phyloP scores from a whole-genome alignment of 2,797 vertebrate species.

The Varecia variegata region DNA sequence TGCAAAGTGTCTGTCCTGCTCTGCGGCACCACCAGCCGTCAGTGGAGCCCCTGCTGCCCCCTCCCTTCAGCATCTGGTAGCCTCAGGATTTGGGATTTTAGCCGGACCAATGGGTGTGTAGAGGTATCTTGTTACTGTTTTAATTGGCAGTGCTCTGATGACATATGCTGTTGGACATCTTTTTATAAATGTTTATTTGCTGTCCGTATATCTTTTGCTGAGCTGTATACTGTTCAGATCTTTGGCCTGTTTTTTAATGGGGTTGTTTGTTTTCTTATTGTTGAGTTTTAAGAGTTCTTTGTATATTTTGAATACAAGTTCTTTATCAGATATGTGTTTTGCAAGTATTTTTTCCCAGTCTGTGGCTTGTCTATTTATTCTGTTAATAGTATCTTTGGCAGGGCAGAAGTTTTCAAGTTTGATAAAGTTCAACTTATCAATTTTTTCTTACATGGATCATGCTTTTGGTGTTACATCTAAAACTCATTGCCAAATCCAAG shows the following conservation, averaged over 20 bases:
- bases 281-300: neutral
- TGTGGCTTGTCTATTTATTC: neutral
- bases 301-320: neutral
- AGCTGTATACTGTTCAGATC: neutral
- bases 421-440: neutral
- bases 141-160: too few species aligned
- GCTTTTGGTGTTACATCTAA: neutral
- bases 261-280: neutral
- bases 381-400: neutral
- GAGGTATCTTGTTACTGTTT: too few species aligned
- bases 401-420: neutral
- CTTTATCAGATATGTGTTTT: neutral
- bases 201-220: neutral
- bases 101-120: too few species aligned
- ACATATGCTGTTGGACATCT: neutral
- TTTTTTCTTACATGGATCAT: neutral
- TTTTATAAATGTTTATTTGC: neutral
- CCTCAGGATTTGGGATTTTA: neutral
- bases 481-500: neutral
- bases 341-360: neutral
- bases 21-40: neutral
- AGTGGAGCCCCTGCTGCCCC: neutral
- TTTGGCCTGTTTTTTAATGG: neutral
- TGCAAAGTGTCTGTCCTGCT: neutral
- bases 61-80: neutral